Conservation (phyloP, 2,797 vertebrate genomes). For the Alexandromys oeconomus region DNA sequence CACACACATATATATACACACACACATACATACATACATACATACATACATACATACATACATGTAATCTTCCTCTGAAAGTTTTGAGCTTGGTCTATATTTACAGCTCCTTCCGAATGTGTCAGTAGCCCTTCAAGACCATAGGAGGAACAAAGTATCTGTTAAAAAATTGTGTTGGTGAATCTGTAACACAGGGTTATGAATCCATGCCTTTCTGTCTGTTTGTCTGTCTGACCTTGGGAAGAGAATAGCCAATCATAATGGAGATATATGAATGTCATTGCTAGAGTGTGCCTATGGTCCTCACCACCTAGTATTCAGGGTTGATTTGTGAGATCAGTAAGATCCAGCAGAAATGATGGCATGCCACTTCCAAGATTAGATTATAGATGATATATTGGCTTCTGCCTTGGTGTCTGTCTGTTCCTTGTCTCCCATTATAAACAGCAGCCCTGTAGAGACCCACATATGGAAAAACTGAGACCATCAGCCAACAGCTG, state of each 20-base stretch:
- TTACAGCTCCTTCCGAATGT: not conserved
- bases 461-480: not conserved
- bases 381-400: not conserved
- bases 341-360: not conserved
- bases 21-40: no score
- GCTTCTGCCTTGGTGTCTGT: not conserved
- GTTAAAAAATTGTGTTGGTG: not conserved
- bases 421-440: not conserved
- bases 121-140: slow-evolving; percentile 14
- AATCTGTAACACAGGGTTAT: not conserved
- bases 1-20: no score
- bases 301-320: not conserved
- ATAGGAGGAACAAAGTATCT: not conserved
- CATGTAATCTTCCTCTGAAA: not conserved
- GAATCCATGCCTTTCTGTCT: not conserved
- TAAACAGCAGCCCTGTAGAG: not conserved
- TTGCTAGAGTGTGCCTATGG: not conserved
- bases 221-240: not conserved
- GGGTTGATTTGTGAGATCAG: not conserved
- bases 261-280: not conserved
- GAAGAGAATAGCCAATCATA: not conserved
- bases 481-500: not conserved
- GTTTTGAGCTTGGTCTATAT: not conserved
- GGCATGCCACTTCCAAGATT: not conserved
- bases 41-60: not conserved